These are phyloP conservation scores for Orthosia cruda DNA, from an alignment of 2,888 invertebrate species.

Conservation along the genomic window DNA sequence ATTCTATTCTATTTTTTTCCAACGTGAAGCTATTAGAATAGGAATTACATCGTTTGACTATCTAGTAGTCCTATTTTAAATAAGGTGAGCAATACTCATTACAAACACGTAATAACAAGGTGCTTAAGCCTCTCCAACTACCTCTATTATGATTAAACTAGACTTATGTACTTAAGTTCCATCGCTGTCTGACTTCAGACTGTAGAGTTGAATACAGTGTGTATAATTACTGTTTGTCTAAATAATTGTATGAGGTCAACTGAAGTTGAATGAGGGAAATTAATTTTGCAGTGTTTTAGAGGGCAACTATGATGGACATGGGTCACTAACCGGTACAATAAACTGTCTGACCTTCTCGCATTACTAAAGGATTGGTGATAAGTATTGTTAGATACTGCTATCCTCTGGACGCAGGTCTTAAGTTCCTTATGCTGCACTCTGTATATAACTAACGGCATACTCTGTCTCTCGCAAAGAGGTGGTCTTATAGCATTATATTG, in stretches of 20 bases:
- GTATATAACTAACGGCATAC: no score
- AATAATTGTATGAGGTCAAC: not conserved
- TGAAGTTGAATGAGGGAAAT: not conserved
- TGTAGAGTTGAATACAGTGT: not conserved
- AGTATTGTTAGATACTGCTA: no score
- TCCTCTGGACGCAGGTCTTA: no score
- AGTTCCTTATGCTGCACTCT: no score
- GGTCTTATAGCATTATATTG: no score
- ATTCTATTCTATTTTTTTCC: not conserved
- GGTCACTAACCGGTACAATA: not conserved
- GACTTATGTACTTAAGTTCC: slow-evolving; percentile 5
- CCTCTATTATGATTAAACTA: slow-evolving; percentile 25
- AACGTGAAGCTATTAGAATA: not conserved
- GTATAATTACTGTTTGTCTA: slow-evolving; percentile 1
- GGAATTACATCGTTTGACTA: not conserved
- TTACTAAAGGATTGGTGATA: not conserved
- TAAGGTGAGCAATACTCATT: slow-evolving; percentile 14
- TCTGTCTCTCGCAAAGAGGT: no score
- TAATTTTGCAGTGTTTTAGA: not conserved
- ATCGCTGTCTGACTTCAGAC: slow-evolving; percentile 4
- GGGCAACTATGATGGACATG: not conserved
- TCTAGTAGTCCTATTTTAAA: slow-evolving; percentile 1
- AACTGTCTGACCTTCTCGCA: not conserved
- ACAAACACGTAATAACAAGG: slow-evolving; percentile 9
- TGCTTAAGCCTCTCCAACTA: slow-evolving; percentile 1